phyloP scores from a whole-genome alignment of 2,888 invertebrate species.

The Drosophila neotestacea region DNA sequence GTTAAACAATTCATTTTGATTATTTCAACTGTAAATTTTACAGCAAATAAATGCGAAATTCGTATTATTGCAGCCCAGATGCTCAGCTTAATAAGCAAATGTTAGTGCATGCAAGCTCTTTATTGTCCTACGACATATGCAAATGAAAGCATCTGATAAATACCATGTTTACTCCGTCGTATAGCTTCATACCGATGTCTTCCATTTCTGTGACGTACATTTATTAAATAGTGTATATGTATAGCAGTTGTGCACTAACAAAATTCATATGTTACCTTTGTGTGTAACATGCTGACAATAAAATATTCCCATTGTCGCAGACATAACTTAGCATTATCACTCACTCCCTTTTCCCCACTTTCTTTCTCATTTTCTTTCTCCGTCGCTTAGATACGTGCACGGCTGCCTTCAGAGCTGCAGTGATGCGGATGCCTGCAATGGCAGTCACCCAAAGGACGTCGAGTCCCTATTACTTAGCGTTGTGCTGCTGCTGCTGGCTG shows the following conservation, averaged over 20 bases:
- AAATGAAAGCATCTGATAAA: slow-evolving; percentile 6
- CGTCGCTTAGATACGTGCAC: slow-evolving; percentile 90
- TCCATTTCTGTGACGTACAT: slow-evolving; percentile 5
- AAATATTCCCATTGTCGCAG: slow-evolving; percentile 45
- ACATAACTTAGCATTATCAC: slow-evolving; percentile 58
- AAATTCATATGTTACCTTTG: slow-evolving; percentile 45
- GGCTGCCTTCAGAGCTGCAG: slow-evolving; percentile 98
- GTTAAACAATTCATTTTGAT: neutral
- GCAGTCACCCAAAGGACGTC: slow-evolving; percentile 40
- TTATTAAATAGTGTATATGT: slow-evolving; percentile 27
- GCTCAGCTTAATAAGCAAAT: slow-evolving; percentile 17
- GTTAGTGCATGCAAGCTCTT: slow-evolving; percentile 12
- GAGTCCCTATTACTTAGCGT: slow-evolving; percentile 56
- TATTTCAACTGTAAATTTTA: neutral
- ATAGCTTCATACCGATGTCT: neutral
- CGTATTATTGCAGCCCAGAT: neutral
- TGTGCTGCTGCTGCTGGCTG: slow-evolving; percentile 44
- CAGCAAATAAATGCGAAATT: neutral
- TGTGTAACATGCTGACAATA: slow-evolving; percentile 38
- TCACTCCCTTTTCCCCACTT: neutral
- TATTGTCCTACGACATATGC: neutral
- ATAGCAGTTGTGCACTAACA: slow-evolving; percentile 6
- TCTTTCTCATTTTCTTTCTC: neutral
- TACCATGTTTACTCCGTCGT: slow-evolving; percentile 4
- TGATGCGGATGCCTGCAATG: slow-evolving; percentile 96